These are phyloP conservation scores for Oophaga pumilio DNA, from an alignment of 2,113 vertebrate genomes.

Conservation along the genomic window DNA sequence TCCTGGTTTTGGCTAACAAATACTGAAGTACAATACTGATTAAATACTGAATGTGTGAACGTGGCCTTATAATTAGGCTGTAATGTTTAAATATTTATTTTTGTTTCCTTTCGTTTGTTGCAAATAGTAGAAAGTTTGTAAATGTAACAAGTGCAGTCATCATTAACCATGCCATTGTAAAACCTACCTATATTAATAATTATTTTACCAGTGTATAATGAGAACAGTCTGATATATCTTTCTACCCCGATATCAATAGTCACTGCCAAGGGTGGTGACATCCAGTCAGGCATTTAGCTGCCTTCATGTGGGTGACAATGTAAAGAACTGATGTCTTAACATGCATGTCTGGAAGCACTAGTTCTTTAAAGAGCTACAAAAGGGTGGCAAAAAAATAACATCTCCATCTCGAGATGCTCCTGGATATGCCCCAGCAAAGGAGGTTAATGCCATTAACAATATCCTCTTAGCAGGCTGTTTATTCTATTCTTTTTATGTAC, in stretches of 20 bases:
- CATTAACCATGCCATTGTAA: background rate
- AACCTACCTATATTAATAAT: background rate
- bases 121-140: too few species aligned
- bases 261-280: background rate
- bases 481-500: slow-evolving; percentile 58
- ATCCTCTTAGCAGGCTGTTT: slow-evolving; percentile 60
- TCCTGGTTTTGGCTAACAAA: too few species aligned
- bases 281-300: slow-evolving; percentile 4
- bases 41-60: too few species aligned
- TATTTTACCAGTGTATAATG: background rate
- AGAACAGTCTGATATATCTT: background rate
- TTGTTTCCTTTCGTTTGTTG: too few species aligned
- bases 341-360: slow-evolving; percentile 8
- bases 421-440: slow-evolving; percentile 41
- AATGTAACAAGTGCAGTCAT: background rate
- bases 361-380: slow-evolving; percentile 28
- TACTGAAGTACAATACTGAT: too few species aligned
- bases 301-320: slow-evolving; percentile 7
- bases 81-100: too few species aligned
- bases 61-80: too few species aligned
- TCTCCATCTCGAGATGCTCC: slow-evolving; percentile 46
- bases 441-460: slow-evolving; percentile 62
- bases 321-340: background rate
- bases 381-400: slow-evolving; percentile 20
- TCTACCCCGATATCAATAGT: background rate